These are phyloP conservation scores for Oreochromis aureus DNA, from an alignment of 2,113 vertebrate species.

Conservation along the genomic window DNA sequence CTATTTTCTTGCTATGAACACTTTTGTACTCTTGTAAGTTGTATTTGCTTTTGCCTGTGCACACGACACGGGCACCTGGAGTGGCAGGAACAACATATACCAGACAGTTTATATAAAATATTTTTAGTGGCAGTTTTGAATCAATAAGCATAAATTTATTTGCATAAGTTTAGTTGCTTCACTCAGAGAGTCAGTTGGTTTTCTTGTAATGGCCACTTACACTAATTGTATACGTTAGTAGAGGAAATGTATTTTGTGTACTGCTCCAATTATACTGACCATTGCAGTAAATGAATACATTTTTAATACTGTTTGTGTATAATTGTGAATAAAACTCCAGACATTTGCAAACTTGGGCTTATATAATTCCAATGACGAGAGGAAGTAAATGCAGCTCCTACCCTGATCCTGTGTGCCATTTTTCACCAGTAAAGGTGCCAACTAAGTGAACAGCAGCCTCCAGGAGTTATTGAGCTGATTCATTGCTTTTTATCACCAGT, in stretches of 20 bases:
- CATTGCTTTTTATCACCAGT: neutral
- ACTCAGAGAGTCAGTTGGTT: neutral
- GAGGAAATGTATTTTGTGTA: neutral
- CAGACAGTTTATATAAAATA: neutral
- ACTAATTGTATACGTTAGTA: neutral
- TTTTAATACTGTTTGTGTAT: neutral
- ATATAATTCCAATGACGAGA: neutral
- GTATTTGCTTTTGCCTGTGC: neutral
- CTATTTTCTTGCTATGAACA: neutral
- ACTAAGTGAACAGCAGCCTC: neutral
- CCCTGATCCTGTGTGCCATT: neutral
- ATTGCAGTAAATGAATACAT: neutral
- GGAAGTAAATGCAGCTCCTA: neutral
- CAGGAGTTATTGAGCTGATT: rapidly evolving
- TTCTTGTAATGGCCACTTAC: neutral
- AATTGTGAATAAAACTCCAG: neutral
- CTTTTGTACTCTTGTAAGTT: neutral
- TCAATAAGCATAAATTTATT: neutral
- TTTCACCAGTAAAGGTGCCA: neutral
- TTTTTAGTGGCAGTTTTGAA: neutral
- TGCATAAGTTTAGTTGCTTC: neutral
- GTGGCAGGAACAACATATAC: neutral
- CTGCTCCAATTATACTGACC: neutral
- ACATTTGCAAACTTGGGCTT: neutral
- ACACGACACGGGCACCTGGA: rapidly evolving